Evolutionary conservation across 2,797 vertebrate genomes (phyloP), one percentile per base, ranked within the genome.

Genomic region (Chaunax sp.): DNA sequence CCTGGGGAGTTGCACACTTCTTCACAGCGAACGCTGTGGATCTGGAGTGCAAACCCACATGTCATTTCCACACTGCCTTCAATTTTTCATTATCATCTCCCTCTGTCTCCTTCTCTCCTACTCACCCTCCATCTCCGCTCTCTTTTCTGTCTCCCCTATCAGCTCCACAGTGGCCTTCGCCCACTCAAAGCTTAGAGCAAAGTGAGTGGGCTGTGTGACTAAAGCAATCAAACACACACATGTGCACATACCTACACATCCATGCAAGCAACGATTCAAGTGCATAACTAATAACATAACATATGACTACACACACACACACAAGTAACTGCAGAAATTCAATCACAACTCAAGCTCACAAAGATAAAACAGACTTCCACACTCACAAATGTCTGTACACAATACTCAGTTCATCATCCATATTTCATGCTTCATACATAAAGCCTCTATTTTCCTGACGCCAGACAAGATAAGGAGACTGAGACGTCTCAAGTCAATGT

Each of bases 171-270:
- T 92, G 90, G 91, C 92, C 90, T 90, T 90, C 90, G 82, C 91
- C 92, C 91, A 93, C 92, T 92, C 91, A 86, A 85, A 92, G 87
- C 90, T 93, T 86, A 87, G 82, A 92, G 91, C 90, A 86, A 88
- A 87, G 87, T 87, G 89, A 90, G 89, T 92, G 90, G 91, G 90
- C 85, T 77, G 80, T 87, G 87, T 87, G 88, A 91, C 87, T 91
- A 92, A 91, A 92, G 87, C 89, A 91, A 88, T 86, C 89, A 89
- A 83, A 90, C 66, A 80, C 85, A 87, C 80, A 81, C 74, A 77
- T 58, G 44, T 53, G 37, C 80, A 75, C 52, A 51, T 66, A 74
- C 60, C 37, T 66, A 73, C 74, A 85, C 73, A 79, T 75, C 78
- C 73, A 66, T 76, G 81, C 72, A 75, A 65, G 78, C 52, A 47